phyloP scores from a whole-genome alignment of 2,888 invertebrate species.

The Drosophila mercatorum region DNA sequence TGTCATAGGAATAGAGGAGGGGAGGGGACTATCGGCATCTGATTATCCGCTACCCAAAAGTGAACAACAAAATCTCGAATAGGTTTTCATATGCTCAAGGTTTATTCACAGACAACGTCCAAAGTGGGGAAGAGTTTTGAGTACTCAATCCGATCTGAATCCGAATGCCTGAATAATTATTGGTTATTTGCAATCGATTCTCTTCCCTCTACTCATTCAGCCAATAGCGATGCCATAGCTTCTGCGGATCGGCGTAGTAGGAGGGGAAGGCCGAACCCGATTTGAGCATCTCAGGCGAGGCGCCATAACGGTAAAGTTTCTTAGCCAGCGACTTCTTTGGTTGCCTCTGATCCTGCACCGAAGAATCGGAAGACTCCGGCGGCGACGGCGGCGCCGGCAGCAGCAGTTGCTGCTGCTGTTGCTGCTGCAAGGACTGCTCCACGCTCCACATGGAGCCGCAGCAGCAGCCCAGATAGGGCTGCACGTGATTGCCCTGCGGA shows the following conservation, averaged over 20 bases:
- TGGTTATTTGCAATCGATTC: background rate
- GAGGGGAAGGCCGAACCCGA: constrained; percentile 47
- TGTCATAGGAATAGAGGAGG: no score
- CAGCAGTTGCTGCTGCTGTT: background rate
- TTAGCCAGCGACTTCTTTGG: constrained; percentile 7
- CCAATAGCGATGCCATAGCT: constrained; percentile 8
- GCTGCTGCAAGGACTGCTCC: background rate
- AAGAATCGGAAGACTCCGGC: background rate
- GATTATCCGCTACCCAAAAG: no score
- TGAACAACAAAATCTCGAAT: background rate
- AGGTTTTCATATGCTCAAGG: constrained; percentile 15
- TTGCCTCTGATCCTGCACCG: background rate
- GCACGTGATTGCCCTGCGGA: constrained; percentile 31
- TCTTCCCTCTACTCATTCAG: constrained; percentile 2
- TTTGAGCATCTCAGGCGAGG: constrained; percentile 37
- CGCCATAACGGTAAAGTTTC: constrained; percentile 37
- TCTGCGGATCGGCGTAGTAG: constrained; percentile 29
- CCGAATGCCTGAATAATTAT: background rate
- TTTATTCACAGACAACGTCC: constrained; percentile 20
- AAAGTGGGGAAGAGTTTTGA: background rate
- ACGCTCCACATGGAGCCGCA: constrained; percentile 2
- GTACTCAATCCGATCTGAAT: background rate
- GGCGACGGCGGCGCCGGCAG: background rate
- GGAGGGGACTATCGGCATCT: no score
- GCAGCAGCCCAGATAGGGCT: constrained; percentile 17